phyloP scores from a whole-genome alignment of 2,888 invertebrate genomes.

The Ophioninae sp. region DNA sequence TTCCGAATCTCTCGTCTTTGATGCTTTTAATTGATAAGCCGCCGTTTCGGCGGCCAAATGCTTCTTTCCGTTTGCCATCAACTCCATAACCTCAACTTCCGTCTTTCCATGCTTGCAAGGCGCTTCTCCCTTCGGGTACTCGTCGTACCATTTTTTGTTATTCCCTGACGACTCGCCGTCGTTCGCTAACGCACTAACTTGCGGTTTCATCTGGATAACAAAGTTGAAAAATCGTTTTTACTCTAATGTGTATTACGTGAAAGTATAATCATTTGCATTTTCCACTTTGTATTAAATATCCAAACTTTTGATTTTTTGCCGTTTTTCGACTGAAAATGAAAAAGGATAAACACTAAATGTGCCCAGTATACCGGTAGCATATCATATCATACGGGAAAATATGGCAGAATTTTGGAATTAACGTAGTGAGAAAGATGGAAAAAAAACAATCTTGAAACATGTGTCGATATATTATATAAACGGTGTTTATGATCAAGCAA shows the following conservation, averaged over 20 bases:
- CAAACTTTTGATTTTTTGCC: no score
- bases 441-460: background rate
- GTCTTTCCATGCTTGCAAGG: slow-evolving; percentile 76
- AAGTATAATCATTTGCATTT: background rate
- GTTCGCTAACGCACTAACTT: slow-evolving; percentile 15
- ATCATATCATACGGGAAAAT: no score
- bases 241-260: background rate
- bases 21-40: slow-evolving; percentile 79
- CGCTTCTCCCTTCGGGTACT: slow-evolving; percentile 75
- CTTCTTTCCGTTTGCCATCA: slow-evolving; percentile 86
- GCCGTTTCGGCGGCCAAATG: slow-evolving; percentile 85
- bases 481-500: background rate
- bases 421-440: background rate
- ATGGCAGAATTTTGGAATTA: no score
- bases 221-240: slow-evolving; percentile 11
- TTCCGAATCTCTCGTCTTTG: slow-evolving; percentile 84
- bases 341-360: background rate
- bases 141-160: slow-evolving; percentile 85
- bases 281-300: background rate
- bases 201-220: slow-evolving; percentile 60
- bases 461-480: background rate
- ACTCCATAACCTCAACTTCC: slow-evolving; percentile 83
- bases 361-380: no score
- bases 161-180: background rate
- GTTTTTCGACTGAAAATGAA: no score